Evolutionary conservation across 2,113 vertebrate species (phyloP), one percentile per base, ranked within the genome.

Genomic region (Pelvicachromis taeniatus): DNA sequence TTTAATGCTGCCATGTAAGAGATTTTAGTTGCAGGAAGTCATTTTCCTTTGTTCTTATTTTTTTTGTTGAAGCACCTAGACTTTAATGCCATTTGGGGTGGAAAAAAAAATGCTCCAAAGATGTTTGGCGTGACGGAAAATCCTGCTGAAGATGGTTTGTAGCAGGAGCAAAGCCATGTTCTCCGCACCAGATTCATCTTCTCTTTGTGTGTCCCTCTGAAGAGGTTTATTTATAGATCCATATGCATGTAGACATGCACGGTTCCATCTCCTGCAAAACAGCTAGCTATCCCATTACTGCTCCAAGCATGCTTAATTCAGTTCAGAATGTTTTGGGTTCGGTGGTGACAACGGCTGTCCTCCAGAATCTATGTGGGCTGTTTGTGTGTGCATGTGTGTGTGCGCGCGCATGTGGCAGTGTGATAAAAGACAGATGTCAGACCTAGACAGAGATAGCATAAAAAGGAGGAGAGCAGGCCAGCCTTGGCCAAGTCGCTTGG

Each of bases 401-500:
- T n/a, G 50, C 4, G 50, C 0, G 9, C 19, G 31, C 56, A 59
- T 89, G 85, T 78, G 80, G 80, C 68, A 75, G 23, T 45, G 59
- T 26, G 77, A 88, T 91, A 90, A 91, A 93, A 91, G 92, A 91
- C 87, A 91, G 89, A 88, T 89, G 90, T 92, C 90, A 91, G 83
- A 91, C 83, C 42, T 23, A 78, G 85, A 89, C 87, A 78, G 65
- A 80, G 86, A 87, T 77, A 77, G 83, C 87, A 79, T 45, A 29
- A 82, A 84, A 78, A 68, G 70, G 68, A 59, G 33, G 50, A 84
- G 48, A 91, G 45, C 4, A 3, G 75, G 77, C 48, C 80, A 42
- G 77, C 54, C 63, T 75, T 17, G 45, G 87, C 86, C 85, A 85
- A 90, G 82, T 83, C 13, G 14, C 63, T 85, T 33, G 68, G 86